Evolutionary conservation across 2,797 vertebrate genomes (phyloP), one percentile per base, ranked within the genome.

Genomic region (Pangasius larnaudii): DNA sequence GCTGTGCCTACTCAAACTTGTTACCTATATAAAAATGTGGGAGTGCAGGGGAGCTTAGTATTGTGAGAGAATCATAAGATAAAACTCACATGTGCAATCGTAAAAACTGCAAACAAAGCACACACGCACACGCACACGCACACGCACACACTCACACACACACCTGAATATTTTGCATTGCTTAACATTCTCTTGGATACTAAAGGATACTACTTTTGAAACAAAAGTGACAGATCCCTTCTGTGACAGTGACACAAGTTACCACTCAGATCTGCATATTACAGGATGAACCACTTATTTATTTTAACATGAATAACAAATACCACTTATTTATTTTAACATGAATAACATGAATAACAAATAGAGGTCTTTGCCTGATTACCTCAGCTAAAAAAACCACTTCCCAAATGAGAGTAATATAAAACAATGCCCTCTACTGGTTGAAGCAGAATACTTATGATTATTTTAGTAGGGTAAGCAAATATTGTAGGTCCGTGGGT

Each of bases 391-490:
- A 58, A 22, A 74, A 85, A 7, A n/a, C 1, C 56, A 22, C 59
- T 19, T 81, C 61, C 22, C 67, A 67, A 78, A 90, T 39, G 42
- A 56, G 80, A 87, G 27, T 39, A 87, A 88, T 85, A 89, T 61
- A n/a, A n/a, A 65, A 88, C 74, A 88, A 87, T 90, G 89, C 89
- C 90, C 87, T 90, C 91, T 91, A 87, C 88, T 92, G 91, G 91
- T 74, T 65, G 39, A 87, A 51, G 42, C 46, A 51, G 51, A 74
- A 85, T 81, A 58, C 10, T 39, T 56, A 42, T 9, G n/a, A 75
- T 80, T 72, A n/a, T 75, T 49, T 49, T n/a, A 33, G 46, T 51
- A 53, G 9, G 71, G 39, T 5, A 75, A 49, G 42, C 11, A 49
- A 51, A 75, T 74, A 39, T 39, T 71, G 2, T 71, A 72, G 19